Evolutionary conservation across 2,113 vertebrate species (phyloP), one percentile per base, ranked within the genome.

Genomic region (Mastomys coucha): DNA sequence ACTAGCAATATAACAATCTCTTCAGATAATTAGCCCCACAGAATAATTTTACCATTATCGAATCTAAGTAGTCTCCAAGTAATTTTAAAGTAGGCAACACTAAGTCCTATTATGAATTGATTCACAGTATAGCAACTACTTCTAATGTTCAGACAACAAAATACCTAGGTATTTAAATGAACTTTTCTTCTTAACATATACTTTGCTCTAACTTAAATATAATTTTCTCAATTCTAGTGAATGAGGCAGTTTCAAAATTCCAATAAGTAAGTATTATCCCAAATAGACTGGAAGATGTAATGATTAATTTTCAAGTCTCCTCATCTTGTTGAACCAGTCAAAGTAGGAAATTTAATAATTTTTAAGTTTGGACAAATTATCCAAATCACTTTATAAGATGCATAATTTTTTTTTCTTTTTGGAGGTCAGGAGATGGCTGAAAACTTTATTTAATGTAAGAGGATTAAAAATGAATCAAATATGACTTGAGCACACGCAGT

Each of bases 381-480:
- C 22, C 77, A 87, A 70, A 94, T 56, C 5, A 36, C 8, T 53
- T 63, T 88, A 19, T 82, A 95, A 84, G 31, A 88, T 51, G 2
- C 10, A 69, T 91, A 31, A 33, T 81, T 19, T 81, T 58, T 95
- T 73, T 60, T 36, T 42, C 19, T 60, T 28, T 31, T 49, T 39
- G 39, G 11, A 28, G 67, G 17, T 95, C 20, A 70, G 14, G 5
- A 82, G 4, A 81, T 92, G 31, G 7, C 49, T 95, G 70, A 88
- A 45, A 42, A 5, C 42, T 91, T 75, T 94, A 24, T 81, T 89
- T 96, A 3, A 31, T 84, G 8, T 77, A 90, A 78, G 45, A 82
- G 45, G 70, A 89, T 94, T 89, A 93, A 93, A 93, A 91, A 77
- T 87, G 72, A 87, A 96, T 73, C 73, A 73, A 72, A 75, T 45